Conservation (phyloP, 1,140 invertebrate species). For the Eulimnadia texana region DNA sequence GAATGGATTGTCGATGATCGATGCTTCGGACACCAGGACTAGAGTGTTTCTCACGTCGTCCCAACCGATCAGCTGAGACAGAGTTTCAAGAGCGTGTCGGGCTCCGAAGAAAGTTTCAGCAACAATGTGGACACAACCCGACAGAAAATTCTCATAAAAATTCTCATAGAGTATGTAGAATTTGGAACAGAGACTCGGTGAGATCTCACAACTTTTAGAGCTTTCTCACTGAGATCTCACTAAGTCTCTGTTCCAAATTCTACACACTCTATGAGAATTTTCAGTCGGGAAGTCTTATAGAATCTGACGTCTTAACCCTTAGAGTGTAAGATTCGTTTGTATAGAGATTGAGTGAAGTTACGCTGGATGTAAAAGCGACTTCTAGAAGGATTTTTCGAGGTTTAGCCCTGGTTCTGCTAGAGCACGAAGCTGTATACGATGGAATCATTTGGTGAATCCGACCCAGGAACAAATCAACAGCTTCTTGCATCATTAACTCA, state of each 20-base stretch:
- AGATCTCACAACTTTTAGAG: too few species aligned
- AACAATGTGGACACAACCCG: too few species aligned
- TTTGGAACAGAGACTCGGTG: too few species aligned
- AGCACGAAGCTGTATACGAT: not conserved
- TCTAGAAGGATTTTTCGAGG: not conserved
- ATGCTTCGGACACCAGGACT: conserved; percentile 24
- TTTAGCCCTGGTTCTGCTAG: not conserved
- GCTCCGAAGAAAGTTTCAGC: conserved; percentile 54
- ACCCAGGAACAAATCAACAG: not conserved
- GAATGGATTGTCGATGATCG: conserved; percentile 48
- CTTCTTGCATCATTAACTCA: conserved; percentile 3
- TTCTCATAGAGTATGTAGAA: conserved; percentile 47
- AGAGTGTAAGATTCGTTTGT: conserved; percentile 12
- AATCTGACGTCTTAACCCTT: not conserved
- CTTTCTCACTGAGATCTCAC: too few species aligned
- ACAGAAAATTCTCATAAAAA: too few species aligned
- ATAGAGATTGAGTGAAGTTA: not conserved
- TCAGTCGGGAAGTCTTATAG: too few species aligned
- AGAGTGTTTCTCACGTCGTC: conserved; percentile 9
- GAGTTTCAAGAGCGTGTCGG: conserved; percentile 59
- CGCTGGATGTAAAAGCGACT: not conserved
- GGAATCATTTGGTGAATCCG: not conserved
- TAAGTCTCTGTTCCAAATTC: too few species aligned
- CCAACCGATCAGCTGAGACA: conserved; percentile 48
- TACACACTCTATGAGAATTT: too few species aligned